phyloP scores from a whole-genome alignment of 2,888 invertebrate species.

The Pomacea canaliculata region DNA sequence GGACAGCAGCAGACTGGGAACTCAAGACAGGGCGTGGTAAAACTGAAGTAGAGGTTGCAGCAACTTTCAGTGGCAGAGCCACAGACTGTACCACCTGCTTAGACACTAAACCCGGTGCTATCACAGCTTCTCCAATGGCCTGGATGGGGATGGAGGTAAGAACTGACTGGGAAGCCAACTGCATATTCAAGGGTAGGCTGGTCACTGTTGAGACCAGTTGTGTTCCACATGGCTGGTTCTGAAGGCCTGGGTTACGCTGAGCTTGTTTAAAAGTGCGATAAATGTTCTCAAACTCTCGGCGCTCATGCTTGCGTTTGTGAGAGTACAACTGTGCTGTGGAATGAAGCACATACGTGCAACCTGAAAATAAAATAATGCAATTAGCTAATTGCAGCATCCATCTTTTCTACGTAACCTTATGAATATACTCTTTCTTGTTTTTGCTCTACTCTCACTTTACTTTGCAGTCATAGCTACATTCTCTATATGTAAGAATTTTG shows the following conservation, averaged over 20 bases:
- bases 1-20: not conserved
- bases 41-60: not conserved
- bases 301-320: slow-evolving; percentile 97
- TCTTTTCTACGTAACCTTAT: not conserved
- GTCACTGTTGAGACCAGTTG: not conserved
- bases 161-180: slow-evolving; percentile 25
- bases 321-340: slow-evolving; percentile 96
- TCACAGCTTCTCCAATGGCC: slow-evolving; percentile 18
- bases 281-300: slow-evolving; percentile 80
- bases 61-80: slow-evolving; percentile 21
- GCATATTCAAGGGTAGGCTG: not conserved
- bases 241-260: slow-evolving; percentile 1
- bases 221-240: slow-evolving; percentile 1
- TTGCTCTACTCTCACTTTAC: not conserved
- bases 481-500: not conserved
- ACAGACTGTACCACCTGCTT: slow-evolving; percentile 14
- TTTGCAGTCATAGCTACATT: not conserved
- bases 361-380: slow-evolving; percentile 42
- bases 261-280: slow-evolving; percentile 81
- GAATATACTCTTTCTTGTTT: not conserved
- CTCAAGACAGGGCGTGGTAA: not conserved
- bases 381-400: not conserved
- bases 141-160: slow-evolving; percentile 24
- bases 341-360: slow-evolving; percentile 94
- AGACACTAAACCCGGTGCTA: slow-evolving; percentile 22